Percentiles rank a stretch among this genome's conserved stretches.
Evolutionary conservation across 2,797 vertebrate species (phyloP).

Genomic region (Microctenopoma lineatum): DNA sequence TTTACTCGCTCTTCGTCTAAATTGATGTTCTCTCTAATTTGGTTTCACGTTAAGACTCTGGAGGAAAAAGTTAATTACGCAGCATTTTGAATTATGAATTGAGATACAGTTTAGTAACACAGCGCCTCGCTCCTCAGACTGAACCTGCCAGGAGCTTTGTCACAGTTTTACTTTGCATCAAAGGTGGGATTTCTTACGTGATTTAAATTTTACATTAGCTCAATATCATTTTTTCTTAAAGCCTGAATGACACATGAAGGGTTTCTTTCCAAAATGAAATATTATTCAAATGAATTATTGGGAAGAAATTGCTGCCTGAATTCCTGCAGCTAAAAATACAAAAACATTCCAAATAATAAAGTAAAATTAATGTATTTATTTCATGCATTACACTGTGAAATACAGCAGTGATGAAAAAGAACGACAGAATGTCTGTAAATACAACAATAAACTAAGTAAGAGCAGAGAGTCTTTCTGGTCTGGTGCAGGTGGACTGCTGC

Average conservation of each 20-base stretch:
- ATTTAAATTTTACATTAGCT: slow-evolving; percentile 58
- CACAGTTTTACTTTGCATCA: slow-evolving; percentile 48
- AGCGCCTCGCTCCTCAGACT: slow-evolving; percentile 62
- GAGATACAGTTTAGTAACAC: slow-evolving; percentile 58
- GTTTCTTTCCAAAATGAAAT: slow-evolving; percentile 50
- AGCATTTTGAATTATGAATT: slow-evolving; percentile 71
- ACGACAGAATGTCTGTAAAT: too few relatives aligned
- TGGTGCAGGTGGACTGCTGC: too few relatives aligned
- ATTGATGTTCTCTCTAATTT: slow-evolving; percentile 62
- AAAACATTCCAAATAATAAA: neutral
- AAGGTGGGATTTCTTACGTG: slow-evolving; percentile 42
- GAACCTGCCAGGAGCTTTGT: slow-evolving; percentile 47
- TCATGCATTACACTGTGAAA: too few relatives aligned
- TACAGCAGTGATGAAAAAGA: too few relatives aligned
- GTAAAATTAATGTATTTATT: too few relatives aligned
- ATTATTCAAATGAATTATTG: slow-evolving; percentile 49
- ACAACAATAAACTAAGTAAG: too few relatives aligned
- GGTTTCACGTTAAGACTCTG: slow-evolving; percentile 59
- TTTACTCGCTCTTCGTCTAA: slow-evolving; percentile 65
- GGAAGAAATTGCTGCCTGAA: slow-evolving; percentile 16
- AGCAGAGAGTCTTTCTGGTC: too few relatives aligned
- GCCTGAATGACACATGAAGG: slow-evolving; percentile 38
- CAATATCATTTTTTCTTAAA: slow-evolving; percentile 60
- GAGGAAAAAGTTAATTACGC: slow-evolving; percentile 70
- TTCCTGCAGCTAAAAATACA: slow-evolving; percentile 12